A percentile compares a stretch with the other conserved stretches of the same genome.
phyloP scores from a whole-genome alignment of 2,797 vertebrate genomes.

The Apogon talboti region DNA sequence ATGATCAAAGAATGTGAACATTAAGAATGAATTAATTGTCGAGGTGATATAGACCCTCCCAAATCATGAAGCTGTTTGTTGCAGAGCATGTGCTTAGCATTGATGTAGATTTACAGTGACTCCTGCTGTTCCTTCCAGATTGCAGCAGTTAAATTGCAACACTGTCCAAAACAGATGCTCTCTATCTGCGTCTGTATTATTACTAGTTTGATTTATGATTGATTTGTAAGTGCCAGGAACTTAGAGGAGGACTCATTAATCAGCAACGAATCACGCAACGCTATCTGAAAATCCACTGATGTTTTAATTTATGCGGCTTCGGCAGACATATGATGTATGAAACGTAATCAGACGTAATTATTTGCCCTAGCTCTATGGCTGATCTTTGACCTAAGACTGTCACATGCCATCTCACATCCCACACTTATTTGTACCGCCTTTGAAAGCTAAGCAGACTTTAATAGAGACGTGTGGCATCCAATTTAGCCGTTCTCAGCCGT shows the following conservation, averaged over 20 bases:
- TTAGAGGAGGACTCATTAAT: slow-evolving; percentile 45
- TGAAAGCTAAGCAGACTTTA: slow-evolving; percentile 63
- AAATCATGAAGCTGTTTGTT: slow-evolving; percentile 26
- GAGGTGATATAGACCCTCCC: slow-evolving; percentile 3
- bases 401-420: slow-evolving; percentile 53
- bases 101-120: slow-evolving; percentile 35
- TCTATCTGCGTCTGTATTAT: slow-evolving; percentile 34
- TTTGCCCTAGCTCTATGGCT: slow-evolving; percentile 40
- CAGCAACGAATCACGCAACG: slow-evolving; percentile 37
- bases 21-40: slow-evolving; percentile 6
- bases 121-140: slow-evolving; percentile 22
- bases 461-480: slow-evolving; percentile 62
- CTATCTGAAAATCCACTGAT: slow-evolving; percentile 56
- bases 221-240: slow-evolving; percentile 48
- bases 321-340: slow-evolving; percentile 44
- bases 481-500: slow-evolving; percentile 67
- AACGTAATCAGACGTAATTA: slow-evolving; percentile 67
- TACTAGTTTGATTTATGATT: slow-evolving; percentile 49
- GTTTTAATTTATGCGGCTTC: slow-evolving; percentile 47
- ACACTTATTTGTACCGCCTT: slow-evolving; percentile 47
- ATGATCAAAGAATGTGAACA: slow-evolving; percentile 32
- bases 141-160: slow-evolving; percentile 18
- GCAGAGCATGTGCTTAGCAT: slow-evolving; percentile 40
- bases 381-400: slow-evolving; percentile 70
- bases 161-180: slow-evolving; percentile 28